Evolutionary conservation across 2,113 vertebrate species (phyloP).

Genomic region (Grus americana): DNA sequence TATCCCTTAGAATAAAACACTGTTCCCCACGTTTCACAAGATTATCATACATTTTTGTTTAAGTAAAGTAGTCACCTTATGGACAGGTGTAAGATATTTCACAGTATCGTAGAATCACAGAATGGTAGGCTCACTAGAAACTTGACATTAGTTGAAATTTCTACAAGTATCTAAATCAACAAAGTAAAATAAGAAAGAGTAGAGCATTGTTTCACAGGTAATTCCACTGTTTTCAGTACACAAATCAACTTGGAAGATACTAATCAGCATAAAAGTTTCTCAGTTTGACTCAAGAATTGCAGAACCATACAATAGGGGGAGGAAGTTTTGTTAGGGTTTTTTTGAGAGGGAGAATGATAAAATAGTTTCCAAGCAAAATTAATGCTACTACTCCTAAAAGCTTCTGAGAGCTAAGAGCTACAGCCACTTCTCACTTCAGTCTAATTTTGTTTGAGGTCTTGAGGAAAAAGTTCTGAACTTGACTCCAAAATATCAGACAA

Average conservation of each 20-base stretch:
- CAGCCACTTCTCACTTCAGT: background rate
- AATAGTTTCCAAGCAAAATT: background rate
- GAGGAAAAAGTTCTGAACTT: background rate
- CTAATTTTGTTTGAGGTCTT: background rate
- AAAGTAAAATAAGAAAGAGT: background rate
- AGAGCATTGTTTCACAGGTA: background rate
- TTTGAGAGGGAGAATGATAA: background rate
- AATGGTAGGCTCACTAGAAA: background rate
- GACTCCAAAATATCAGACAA: background rate
- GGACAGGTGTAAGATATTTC: background rate
- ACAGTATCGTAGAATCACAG: background rate
- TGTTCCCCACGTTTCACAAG: background rate
- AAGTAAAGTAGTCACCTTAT: background rate
- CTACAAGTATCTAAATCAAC: background rate
- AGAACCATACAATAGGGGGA: accelerated
- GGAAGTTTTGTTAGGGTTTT: accelerated
- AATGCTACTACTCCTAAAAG: background rate
- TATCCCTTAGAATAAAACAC: background rate
- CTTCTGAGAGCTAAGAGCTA: background rate
- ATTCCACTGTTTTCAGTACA: background rate
- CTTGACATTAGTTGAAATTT: background rate
- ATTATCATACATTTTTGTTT: background rate
- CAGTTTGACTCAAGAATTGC: background rate
- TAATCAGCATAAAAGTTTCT: background rate
- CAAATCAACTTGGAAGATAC: background rate